Base-by-base conservation (phyloP, 2,797 vertebrate genomes). In the Girardinus metallicus region DNA sequence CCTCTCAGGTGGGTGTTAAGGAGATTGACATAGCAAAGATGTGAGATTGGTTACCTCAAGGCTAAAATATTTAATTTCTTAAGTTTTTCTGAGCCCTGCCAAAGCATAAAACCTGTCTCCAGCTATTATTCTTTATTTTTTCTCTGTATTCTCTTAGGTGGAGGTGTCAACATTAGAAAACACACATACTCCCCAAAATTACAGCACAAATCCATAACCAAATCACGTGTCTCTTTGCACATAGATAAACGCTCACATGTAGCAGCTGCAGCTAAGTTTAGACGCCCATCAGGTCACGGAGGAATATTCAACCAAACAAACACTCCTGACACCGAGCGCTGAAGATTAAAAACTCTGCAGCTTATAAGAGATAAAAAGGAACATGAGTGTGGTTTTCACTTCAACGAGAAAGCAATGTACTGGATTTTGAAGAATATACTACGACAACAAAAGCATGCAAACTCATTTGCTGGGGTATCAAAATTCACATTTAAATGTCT, bases 221-320 rank as follows among this genome's bases (percentile, higher is more conserved):
- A 86, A 81, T 85, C 85, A 88, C 88, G 83, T 84, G 88, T 85
- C 71, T 84, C 71, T 41, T 62, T 78, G 74, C 66, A 81, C 85
- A 72, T 77, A 82, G 47, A 88, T 68, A 89, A 77, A 84, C 80
- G 83, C 80, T 81, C 62, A 68, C 34, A 76, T 55, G 29, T 44
- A 87, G 87, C 92, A 95, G 92, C 93, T 94, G 93, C 86, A 71
- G 89, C 92, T 95, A 94, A 91, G 85, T 94, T 93, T 95, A 95
- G 92, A 86, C 80, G 49, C 80, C 83, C 83, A 86, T 88, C 84
- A n/a, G 84, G 86, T 91, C 90, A 83, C 26, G 8, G 68, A 39
- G 86, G 74, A 83, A 77, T 79, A 83, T 81, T 83, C 79, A 34
- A 47, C 79, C 39, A 23, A 77, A 83, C 68, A 74, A 82, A 84